phyloP scores from a whole-genome alignment of 2,797 vertebrate species.

The Antrozous pallidus region DNA sequence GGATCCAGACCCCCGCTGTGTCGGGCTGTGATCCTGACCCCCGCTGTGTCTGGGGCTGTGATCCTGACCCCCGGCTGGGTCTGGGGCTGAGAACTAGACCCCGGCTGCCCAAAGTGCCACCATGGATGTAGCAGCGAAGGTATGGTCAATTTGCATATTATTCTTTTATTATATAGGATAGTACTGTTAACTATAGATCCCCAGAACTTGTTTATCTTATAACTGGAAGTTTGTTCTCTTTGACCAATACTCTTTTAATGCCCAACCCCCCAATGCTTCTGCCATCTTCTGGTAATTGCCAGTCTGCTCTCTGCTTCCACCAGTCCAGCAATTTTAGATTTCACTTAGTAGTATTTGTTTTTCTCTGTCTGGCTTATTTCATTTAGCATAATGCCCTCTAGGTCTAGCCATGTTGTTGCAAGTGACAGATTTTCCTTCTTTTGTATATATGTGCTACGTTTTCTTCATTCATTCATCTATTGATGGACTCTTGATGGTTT shows the following conservation, averaged over 20 bases:
- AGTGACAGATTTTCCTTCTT: neutral
- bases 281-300: neutral
- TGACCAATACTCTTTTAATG: too few species aligned
- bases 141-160: too few species aligned
- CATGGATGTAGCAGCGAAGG: too few species aligned
- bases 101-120: too few species aligned
- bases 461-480: neutral
- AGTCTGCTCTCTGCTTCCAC: neutral
- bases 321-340: neutral
- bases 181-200: neutral
- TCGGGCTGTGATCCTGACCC: too few species aligned
- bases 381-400: neutral
- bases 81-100: too few species aligned
- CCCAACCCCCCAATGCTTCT: fast-evolving
- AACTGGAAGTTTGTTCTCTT: neutral
- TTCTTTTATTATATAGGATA: too few species aligned
- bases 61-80: too few species aligned
- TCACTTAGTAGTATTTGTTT: neutral
- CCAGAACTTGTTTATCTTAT: neutral
- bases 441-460: too few species aligned
- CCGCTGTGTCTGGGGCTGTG: too few species aligned
- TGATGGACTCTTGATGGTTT: neutral
- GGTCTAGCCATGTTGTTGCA: neutral
- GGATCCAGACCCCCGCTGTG: too few species aligned
- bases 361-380: neutral